Evolutionary conservation across 2,113 vertebrate species (phyloP).

Genomic region (Rousettus leschenaultii): DNA sequence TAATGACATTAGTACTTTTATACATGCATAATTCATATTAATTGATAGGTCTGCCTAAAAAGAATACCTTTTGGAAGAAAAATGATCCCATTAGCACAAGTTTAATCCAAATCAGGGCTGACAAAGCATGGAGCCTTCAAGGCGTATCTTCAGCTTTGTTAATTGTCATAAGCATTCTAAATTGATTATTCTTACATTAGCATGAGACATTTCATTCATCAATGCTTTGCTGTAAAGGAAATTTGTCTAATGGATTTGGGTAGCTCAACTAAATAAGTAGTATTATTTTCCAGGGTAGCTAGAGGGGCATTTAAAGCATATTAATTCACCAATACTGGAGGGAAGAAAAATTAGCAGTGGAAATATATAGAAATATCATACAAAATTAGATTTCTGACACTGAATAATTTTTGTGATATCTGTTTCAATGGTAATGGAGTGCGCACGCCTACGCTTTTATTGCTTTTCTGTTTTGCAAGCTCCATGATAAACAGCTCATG

Average conservation of each 20-base stretch:
- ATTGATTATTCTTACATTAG: conserved; percentile 94
- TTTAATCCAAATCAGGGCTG: conserved; percentile 97
- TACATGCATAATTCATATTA: conserved; percentile 99
- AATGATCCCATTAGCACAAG: conserved; percentile 95
- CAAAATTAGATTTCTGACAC: conserved; percentile 88
- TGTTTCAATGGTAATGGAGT: conserved; percentile 82
- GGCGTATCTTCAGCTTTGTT: conserved; percentile 89
- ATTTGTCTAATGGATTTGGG: conserved; percentile 88
- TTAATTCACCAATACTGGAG: conserved; percentile 83
- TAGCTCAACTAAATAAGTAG: conserved; percentile 86
- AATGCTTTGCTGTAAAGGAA: conserved; percentile 87
- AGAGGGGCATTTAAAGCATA: conserved; percentile 87
- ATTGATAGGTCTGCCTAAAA: conserved; percentile 95
- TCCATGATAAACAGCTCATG: conserved; percentile 84
- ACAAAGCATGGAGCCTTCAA: conserved; percentile 92
- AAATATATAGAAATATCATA: conserved; percentile 87
- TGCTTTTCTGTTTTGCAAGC: conserved; percentile 82
- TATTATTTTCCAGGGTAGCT: conserved; percentile 85
- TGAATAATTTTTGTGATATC: conserved; percentile 88
- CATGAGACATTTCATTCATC: conserved; percentile 93
- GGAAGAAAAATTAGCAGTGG: conserved; percentile 80
- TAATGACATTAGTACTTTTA: conserved; percentile 97
- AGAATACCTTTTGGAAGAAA: conserved; percentile 95
- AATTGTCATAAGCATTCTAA: conserved; percentile 97
- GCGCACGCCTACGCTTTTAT: conserved; percentile 77